phyloP scores from a whole-genome alignment of 2,888 invertebrate species.

The Lepidonotus clava region DNA sequence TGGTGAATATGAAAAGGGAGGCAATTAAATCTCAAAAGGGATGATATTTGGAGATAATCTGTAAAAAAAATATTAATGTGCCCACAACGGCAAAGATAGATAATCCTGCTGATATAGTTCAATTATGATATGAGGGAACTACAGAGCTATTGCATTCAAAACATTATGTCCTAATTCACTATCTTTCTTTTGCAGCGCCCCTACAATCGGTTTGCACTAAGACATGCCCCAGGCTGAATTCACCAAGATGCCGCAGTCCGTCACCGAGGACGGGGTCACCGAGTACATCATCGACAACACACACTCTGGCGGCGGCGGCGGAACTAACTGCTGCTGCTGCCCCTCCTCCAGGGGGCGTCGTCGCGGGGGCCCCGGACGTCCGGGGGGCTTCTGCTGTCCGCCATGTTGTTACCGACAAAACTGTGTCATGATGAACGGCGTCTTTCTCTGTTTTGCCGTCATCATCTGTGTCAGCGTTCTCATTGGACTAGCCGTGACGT shows the following conservation, averaged over 20 bases:
- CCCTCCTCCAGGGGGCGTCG: too few relatives aligned
- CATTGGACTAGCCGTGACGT: constrained; percentile 8
- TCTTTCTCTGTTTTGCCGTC: constrained; percentile 37
- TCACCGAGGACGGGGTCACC: background rate
- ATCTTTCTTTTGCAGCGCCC: too few relatives aligned
- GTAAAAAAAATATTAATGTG: too few relatives aligned
- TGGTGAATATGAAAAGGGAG: too few relatives aligned
- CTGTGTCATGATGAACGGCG: constrained; percentile 52
- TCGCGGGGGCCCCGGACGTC: background rate
- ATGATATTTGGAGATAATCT: too few relatives aligned
- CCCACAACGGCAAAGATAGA: too few relatives aligned
- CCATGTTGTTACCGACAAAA: constrained; percentile 38
- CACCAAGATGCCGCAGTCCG: constrained; percentile 18
- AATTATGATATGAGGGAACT: too few relatives aligned
- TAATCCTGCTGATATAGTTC: too few relatives aligned
- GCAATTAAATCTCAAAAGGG: too few relatives aligned
- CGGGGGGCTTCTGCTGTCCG: background rate
- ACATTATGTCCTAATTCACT: too few relatives aligned
- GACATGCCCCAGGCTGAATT: constrained; percentile 19
- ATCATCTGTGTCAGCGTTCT: constrained; percentile 37
- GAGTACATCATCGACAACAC: constrained; percentile 32
- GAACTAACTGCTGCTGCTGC: background rate
- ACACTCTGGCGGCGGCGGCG: background rate
- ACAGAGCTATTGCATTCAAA: too few relatives aligned
- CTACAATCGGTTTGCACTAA: too few relatives aligned